A percentile compares a stretch with the other conserved stretches of the same genome.
phyloP scores from a whole-genome alignment of 64 coral and sea anemone species.

The Montipora foliosa region DNA sequence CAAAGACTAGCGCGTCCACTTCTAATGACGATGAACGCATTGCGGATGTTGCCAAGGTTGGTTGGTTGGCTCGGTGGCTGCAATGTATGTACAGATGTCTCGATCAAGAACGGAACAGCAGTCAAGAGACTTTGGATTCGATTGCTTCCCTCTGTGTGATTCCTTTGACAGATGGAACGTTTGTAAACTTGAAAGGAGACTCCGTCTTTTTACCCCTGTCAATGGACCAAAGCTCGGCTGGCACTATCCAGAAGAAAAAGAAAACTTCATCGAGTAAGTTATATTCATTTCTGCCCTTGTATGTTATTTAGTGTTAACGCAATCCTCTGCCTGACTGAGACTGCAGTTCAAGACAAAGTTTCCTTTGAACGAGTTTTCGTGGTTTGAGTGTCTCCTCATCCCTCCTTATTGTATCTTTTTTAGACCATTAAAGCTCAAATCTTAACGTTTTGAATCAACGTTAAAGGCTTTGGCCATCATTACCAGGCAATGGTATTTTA shows the following conservation, averaged over 20 bases:
- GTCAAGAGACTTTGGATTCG: slow-evolving; percentile 64
- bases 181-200: slow-evolving; percentile 70
- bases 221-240: slow-evolving; percentile 38
- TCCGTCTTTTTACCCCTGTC: slow-evolving; percentile 84
- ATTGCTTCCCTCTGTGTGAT: slow-evolving; percentile 74
- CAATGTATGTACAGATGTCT: slow-evolving; percentile 86
- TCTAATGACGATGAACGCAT: background rate
- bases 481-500: background rate
- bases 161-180: slow-evolving; percentile 60
- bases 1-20: background rate
- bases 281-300: background rate
- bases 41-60: background rate
- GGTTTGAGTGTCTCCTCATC: background rate
- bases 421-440: background rate
- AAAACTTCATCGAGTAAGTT: slow-evolving; percentile 48
- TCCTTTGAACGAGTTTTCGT: too few relatives aligned
- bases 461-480: background rate
- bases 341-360: too few relatives aligned
- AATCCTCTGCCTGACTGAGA: too few relatives aligned
- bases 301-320: background rate
- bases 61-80: slow-evolving; percentile 84
- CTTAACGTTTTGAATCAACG: background rate
- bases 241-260: slow-evolving; percentile 53
- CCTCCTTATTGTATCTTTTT: too few relatives aligned
- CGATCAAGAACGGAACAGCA: slow-evolving; percentile 88